Evolutionary conservation across 2,888 invertebrate genomes (phyloP).

Genomic region (Furcula furcula): DNA sequence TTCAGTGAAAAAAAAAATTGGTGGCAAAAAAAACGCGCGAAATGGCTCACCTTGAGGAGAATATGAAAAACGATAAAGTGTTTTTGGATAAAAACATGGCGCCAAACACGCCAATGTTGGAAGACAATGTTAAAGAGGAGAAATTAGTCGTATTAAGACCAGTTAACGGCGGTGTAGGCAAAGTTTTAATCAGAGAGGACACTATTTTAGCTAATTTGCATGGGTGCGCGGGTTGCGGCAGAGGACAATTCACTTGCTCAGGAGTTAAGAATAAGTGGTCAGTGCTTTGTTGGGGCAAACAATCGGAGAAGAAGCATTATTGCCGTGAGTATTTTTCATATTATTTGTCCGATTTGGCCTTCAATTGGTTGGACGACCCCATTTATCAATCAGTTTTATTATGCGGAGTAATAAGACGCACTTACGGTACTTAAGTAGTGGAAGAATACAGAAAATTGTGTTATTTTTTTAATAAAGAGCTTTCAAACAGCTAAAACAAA

Average conservation of each 20-base stretch:
- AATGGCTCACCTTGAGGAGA: not conserved
- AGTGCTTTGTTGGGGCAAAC: conserved; percentile 67
- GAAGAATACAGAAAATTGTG: no score
- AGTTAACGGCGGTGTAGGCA: conserved; percentile 40
- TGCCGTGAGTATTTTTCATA: conserved; percentile 52
- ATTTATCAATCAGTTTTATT: no score
- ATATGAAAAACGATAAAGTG: not conserved
- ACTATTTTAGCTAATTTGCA: conserved; percentile 59
- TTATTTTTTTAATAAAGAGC: no score
- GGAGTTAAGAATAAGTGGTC: conserved; percentile 67
- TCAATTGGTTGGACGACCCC: no score
- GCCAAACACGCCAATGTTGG: conserved; percentile 41
- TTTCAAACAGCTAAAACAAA: no score
- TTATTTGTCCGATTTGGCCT: no score
- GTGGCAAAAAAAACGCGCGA: not conserved
- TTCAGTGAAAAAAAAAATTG: not conserved
- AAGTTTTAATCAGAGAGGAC: conserved; percentile 65
- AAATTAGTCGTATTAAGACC: conserved; percentile 45
- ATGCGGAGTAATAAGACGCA: no score
- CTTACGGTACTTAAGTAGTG: no score
- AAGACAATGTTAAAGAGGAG: conserved; percentile 36
- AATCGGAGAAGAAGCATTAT: conserved; percentile 64
- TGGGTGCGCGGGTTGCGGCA: conserved; percentile 65
- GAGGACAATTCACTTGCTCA: conserved; percentile 59
- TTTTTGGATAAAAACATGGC: conserved; percentile 33